Conservation (phyloP, 2,888 invertebrate genomes). For the Gerris lacustris region DNA sequence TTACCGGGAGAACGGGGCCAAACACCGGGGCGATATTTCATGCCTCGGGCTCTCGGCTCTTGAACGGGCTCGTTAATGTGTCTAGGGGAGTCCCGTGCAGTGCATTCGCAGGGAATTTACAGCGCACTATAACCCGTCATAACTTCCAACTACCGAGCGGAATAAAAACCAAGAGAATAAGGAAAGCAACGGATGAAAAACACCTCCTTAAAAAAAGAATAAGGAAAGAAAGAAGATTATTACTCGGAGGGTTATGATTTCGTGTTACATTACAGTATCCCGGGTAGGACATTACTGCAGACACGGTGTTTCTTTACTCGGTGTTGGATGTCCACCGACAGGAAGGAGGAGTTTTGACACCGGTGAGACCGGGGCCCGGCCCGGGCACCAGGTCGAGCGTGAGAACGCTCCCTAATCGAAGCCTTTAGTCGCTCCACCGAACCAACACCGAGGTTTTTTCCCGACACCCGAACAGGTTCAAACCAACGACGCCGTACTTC, state of each 20-base stretch:
- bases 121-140: background rate
- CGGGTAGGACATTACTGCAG: background rate
- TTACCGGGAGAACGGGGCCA: background rate
- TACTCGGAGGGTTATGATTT: background rate
- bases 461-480: background rate
- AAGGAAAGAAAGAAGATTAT: background rate
- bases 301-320: background rate
- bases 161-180: background rate
- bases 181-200: background rate
- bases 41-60: background rate
- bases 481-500: background rate
- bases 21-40: background rate
- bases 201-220: background rate
- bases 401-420: conserved; percentile 2
- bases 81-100: background rate
- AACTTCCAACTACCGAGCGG: background rate
- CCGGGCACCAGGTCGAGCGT: conserved; percentile 5
- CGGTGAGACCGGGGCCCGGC: background rate
- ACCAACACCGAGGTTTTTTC: background rate
- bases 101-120: background rate
- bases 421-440: background rate
- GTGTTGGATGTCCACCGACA: background rate
- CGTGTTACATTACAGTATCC: background rate
- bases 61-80: background rate
- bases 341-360: background rate